Evolutionary conservation across 2,888 invertebrate genomes (phyloP).

Genomic region (Chaetogeoica ovagalla): DNA sequence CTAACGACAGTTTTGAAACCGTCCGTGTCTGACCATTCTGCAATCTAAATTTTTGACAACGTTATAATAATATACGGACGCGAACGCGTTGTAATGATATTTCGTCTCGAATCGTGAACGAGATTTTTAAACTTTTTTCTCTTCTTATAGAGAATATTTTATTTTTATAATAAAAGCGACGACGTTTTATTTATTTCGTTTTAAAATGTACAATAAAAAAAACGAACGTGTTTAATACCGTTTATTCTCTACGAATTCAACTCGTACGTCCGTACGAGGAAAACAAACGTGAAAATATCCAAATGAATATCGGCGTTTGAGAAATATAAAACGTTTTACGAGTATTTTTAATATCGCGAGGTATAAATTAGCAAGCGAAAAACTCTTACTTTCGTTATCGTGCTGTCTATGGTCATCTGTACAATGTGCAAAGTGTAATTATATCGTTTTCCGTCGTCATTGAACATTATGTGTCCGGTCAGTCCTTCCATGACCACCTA

Average conservation of each 20-base stretch:
- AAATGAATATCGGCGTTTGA: no score
- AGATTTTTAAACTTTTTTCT: not conserved
- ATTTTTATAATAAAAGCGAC: no score
- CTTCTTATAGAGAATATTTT: no score
- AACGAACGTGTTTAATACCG: no score
- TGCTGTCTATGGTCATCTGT: slow-evolving; percentile 91
- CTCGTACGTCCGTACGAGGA: no score
- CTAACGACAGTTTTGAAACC: slow-evolving; percentile 76
- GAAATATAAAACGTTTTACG: no score
- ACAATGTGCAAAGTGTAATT: slow-evolving; percentile 89
- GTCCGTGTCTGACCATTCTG: slow-evolving; percentile 81
- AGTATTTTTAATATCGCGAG: no score
- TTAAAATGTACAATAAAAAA: no score
- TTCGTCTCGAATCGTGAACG: not conserved
- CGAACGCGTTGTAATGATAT: not conserved
- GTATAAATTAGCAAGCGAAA: no score
- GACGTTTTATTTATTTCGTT: no score
- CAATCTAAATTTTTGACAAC: slow-evolving; percentile 65
- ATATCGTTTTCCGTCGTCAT: slow-evolving; percentile 83
- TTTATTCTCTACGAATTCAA: no score
- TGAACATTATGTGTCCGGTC: slow-evolving; percentile 88
- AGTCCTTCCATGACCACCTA: slow-evolving; percentile 90
- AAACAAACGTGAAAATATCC: no score
- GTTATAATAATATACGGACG: not conserved
- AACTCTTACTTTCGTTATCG: slow-evolving; percentile 83